Conservation (phyloP, 2,113 vertebrate species). For the Callaeas wilsoni region DNA sequence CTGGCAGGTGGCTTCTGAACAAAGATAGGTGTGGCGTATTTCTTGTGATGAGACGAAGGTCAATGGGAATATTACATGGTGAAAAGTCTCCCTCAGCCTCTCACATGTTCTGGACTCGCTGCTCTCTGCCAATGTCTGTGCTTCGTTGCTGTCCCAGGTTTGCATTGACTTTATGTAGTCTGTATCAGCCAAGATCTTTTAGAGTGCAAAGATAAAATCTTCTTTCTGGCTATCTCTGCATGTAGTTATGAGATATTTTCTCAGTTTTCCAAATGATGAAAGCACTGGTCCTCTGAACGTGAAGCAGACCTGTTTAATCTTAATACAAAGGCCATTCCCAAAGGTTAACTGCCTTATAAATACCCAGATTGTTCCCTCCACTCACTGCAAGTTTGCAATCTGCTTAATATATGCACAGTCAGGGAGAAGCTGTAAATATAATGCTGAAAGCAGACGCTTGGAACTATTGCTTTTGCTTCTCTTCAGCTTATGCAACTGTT, state of each 20-base stretch:
- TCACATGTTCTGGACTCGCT: accelerated
- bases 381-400: slow-evolving; percentile 16
- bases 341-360: slow-evolving; percentile 22
- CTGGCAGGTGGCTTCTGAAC: not conserved
- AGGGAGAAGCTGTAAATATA: slow-evolving; percentile 51
- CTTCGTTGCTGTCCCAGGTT: accelerated
- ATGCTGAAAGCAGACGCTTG: slow-evolving; percentile 41
- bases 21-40: not conserved
- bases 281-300: not conserved
- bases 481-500: slow-evolving; percentile 42
- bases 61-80: not conserved
- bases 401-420: slow-evolving; percentile 52
- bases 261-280: not conserved
- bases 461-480: slow-evolving; percentile 41
- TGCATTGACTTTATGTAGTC: not conserved
- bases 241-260: not conserved
- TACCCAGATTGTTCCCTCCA: slow-evolving; percentile 30
- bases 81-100: not conserved
- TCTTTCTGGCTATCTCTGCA: not conserved
- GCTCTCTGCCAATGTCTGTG: not conserved
- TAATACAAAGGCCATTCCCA: slow-evolving; percentile 3
- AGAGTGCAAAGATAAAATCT: not conserved
- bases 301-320: not conserved
- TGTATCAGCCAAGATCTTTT: not conserved
- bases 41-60: not conserved